Evolutionary conservation across 2,113 vertebrate genomes (phyloP), one percentile per base, ranked within the genome.

Genomic region (Ahaetulla prasina): DNA sequence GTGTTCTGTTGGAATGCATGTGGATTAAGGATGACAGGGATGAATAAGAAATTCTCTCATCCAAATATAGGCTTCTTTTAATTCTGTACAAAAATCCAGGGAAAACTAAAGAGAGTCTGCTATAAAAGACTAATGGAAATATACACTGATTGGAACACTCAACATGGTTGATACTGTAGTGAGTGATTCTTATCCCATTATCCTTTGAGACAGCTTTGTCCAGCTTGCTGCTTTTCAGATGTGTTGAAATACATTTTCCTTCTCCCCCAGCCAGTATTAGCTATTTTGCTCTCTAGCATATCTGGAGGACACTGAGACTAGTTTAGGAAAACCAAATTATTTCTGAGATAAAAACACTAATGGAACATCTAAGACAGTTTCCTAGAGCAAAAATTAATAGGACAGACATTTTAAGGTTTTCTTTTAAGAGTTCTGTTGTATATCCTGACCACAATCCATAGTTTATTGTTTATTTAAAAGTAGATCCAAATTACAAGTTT

Each of bases 401-500:
- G 50, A 68, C 12, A 52, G 85, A 52, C 23, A 45, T 49, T 89
- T 30, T 88, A 23, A 47, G 45, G 8, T n/a, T 47, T 85, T 54
- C 57, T 52, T 35, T 88, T 43, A 92, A 50, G 8, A 12, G 47
- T 47, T 52, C 43, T 85, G 43, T 52, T 22, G 47, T 86, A 55
- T 39, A 86, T 90, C 92, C 47, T 92, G 45, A 90, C 88, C 80
- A 90, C 80, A 92, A 23, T 90, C 80, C 54, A 55, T 90, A 47
- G 14, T 63, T 92, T 92, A 92, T 16, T 55, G 11, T 9, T 92
- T 55, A n/a, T 35, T 90, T 86, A 63, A 90, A 89, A 63, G 54
- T 86, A 63, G 20, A 85, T 57, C 22, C 84, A 96, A 93, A 88
- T 92, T 91, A 92, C 92, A 94, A 95, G 60, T 60, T 96, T 95